Evolutionary conservation across 2,888 invertebrate genomes (phyloP), one percentile per base, ranked within the genome.

Genomic region (Conops quadrifasciatus): DNA sequence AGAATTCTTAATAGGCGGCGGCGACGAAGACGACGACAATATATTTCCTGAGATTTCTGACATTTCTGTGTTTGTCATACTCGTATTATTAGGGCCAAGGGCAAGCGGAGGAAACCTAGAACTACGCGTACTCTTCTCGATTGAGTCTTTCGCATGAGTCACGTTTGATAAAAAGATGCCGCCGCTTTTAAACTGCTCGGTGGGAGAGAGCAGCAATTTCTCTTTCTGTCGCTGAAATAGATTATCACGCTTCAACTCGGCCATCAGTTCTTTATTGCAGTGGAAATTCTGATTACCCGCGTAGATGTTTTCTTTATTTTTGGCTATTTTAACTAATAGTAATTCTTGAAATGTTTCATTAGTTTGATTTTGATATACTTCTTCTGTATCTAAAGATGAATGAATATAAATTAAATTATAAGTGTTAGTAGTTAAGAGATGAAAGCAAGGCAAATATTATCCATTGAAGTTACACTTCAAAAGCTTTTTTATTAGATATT

Each of bases 181-280:
- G 56, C 45, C 24, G n/a, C n/a, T 59, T 59, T 59, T 28, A 16
- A 62, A 62, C n/a, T n/a, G n/a, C n/a, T 5, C 15, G 30, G 36
- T n/a, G 11, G 63, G 1, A 26, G 53, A 15, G 26, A 60, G 26
- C 19, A 60, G 26, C 19, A 70, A 65, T 70, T 75, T 75, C 19
- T 70, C 59, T 59, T 70, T 75, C 71, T 76, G 72, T 13, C 65
- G 72, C 71, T 69, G 69, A 74, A 73, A 75, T 26, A 73, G 63
- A 59, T 21, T 16, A 73, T 75, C 73, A 56, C 66, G 51, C 47
- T 69, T 63, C 9, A 75, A 56, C 43, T 75, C 71, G 11, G 68
- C 67, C 45, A 74, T 71, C 26, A 76, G 68, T 47, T 67, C 70
- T 30, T 24, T 63, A 53, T 72, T 74, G 65, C 71, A 58, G 21